phyloP scores from a whole-genome alignment of 2,113 vertebrate species.

The Cynoglossus semilaevis region DNA sequence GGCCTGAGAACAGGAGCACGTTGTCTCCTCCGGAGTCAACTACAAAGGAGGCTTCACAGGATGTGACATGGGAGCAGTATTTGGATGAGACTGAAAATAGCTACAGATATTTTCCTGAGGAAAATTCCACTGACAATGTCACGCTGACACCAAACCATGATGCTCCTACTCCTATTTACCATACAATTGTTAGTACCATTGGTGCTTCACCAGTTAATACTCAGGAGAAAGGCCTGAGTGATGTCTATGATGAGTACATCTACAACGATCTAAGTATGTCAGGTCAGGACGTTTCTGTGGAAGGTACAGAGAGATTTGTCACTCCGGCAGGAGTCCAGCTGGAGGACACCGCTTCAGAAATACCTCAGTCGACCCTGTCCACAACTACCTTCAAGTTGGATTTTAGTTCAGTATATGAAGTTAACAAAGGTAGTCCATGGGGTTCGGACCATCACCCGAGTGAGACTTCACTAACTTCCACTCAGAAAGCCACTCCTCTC shows the following conservation, averaged over 20 bases:
- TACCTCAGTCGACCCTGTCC: conserved; percentile 24
- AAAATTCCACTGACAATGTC: conserved; percentile 25
- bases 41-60: conserved; percentile 16
- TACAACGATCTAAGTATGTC: background rate
- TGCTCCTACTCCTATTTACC: conserved; percentile 1
- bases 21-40: conserved; percentile 16
- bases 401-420: conserved; percentile 2
- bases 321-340: background rate
- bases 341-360: conserved; percentile 23
- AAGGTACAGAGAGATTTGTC: conserved; percentile 5
- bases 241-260: conserved; percentile 9
- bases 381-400: conserved; percentile 10
- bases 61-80: conserved; percentile 17
- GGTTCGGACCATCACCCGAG: conserved; percentile 29
- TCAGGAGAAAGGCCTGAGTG: conserved; percentile 4
- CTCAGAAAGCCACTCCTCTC: conserved; percentile 25
- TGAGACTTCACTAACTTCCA: conserved; percentile 28
- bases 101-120: conserved; percentile 9
- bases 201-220: background rate
- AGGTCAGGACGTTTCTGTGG: background rate
- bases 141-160: conserved; percentile 13
- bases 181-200: background rate
- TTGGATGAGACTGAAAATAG: conserved; percentile 18
- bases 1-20: conserved; percentile 28
- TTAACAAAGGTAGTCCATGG: conserved; percentile 13